Evolutionary conservation across 2,797 vertebrate species (phyloP).

Genomic region (Eospalax fontanierii): DNA sequence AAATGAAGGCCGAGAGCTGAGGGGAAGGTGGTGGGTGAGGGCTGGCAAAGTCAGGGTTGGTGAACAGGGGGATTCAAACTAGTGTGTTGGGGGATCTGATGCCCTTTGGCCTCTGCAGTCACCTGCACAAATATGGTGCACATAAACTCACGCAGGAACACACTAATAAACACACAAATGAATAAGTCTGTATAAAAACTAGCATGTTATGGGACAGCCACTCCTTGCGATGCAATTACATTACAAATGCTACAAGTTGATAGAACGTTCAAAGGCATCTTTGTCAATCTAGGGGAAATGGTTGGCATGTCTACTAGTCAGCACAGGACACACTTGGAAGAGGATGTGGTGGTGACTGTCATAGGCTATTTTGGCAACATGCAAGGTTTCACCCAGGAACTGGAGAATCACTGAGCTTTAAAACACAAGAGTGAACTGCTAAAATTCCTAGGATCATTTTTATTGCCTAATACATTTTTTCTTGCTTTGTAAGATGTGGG

Average conservation of each 20-base stretch:
- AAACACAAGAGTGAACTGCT: slow-evolving; percentile 5
- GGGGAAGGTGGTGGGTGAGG: not conserved
- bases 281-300: not conserved
- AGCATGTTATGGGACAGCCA: not conserved
- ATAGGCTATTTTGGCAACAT: not conserved
- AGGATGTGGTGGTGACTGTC: not conserved
- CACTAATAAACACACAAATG: not conserved
- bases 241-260: slow-evolving; percentile 17
- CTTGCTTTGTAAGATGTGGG: slow-evolving; percentile 19
- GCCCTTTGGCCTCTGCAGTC: not conserved
- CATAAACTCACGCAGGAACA: not conserved
- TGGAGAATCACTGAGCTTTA: not conserved
- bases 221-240: not conserved
- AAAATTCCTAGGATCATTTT: not conserved
- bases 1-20: not conserved
- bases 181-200: not conserved
- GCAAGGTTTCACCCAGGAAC: not conserved
- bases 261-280: not conserved
- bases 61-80: not conserved
- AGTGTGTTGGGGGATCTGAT: not conserved
- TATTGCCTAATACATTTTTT: not conserved
- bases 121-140: not conserved
- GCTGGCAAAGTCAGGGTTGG: not conserved
- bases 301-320: slow-evolving; percentile 25
- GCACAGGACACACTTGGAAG: not conserved